phyloP scores from a whole-genome alignment of 2,797 vertebrate genomes.

The Poliocrania exsul region DNA sequence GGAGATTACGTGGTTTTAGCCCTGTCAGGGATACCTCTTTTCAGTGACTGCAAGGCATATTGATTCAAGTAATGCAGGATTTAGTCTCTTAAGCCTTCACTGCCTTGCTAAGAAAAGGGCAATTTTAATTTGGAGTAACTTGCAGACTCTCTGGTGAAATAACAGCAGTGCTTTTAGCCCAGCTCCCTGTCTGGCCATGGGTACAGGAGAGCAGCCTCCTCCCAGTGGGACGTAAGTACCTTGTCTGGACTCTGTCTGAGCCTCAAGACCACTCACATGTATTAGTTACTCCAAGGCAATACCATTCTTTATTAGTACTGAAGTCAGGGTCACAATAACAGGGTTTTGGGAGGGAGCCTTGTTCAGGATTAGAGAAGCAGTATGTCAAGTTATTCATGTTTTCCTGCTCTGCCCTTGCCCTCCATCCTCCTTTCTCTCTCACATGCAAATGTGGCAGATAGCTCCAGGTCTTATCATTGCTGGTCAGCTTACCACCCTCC shows the following conservation, averaged over 20 bases:
- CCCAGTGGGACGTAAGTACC: background rate
- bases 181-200: background rate
- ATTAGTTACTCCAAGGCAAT: background rate
- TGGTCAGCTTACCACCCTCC: background rate
- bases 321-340: background rate
- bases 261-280: background rate
- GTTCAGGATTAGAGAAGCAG: background rate
- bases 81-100: conserved; percentile 39
- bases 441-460: background rate
- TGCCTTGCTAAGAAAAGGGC: background rate
- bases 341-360: background rate
- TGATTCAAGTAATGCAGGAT: conserved; percentile 40
- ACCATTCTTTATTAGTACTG: background rate
- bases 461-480: background rate
- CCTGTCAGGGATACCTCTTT: conserved; percentile 2
- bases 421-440: background rate
- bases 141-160: background rate
- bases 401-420: background rate
- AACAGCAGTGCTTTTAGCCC: background rate
- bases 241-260: background rate
- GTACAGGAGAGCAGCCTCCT: background rate
- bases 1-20: background rate
- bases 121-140: background rate
- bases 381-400: background rate
- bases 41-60: conserved; percentile 24